A percentile compares a stretch with the other conserved stretches of the same genome.
phyloP scores from a whole-genome alignment of 2,797 vertebrate genomes.

The Decapterus maruadsi region DNA sequence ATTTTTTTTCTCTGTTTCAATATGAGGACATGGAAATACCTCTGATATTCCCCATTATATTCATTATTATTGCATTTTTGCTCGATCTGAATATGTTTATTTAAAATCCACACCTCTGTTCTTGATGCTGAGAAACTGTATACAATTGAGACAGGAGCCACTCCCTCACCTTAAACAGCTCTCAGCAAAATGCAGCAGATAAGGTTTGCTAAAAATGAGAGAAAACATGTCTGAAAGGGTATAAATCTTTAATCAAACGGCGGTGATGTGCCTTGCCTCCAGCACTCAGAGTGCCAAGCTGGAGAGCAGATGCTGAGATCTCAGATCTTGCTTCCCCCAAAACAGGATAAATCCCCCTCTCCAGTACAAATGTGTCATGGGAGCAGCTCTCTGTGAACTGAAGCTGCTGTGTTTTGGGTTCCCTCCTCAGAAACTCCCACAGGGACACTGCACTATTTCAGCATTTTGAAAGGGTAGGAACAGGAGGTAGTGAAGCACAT shows the following conservation, averaged over 20 bases:
- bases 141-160: constrained; percentile 62
- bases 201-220: constrained; percentile 75
- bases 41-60: constrained; percentile 18
- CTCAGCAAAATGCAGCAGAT: constrained; percentile 71
- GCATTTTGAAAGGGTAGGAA: constrained; percentile 72
- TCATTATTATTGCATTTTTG: constrained; percentile 23
- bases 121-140: constrained; percentile 41
- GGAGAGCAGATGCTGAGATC: constrained; percentile 82
- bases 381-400: constrained; percentile 73
- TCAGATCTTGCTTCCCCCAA: constrained; percentile 76
- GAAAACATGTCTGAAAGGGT: constrained; percentile 83
- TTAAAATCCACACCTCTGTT: constrained; percentile 47
- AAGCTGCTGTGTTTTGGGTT: constrained; percentile 75
- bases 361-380: constrained; percentile 80
- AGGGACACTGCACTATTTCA: constrained; percentile 74
- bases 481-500: constrained; percentile 66
- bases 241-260: constrained; percentile 86
- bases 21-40: constrained; percentile 37
- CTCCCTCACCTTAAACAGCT: constrained; percentile 72
- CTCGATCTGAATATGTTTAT: constrained; percentile 29
- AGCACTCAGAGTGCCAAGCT: constrained; percentile 77
- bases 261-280: constrained; percentile 81
- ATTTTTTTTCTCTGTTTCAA: constrained; percentile 35
- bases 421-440: constrained; percentile 76
- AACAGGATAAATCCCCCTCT: constrained; percentile 80